Evolutionary conservation across 2,888 invertebrate genomes (phyloP).

Genomic region (Rotaria macrura): DNA sequence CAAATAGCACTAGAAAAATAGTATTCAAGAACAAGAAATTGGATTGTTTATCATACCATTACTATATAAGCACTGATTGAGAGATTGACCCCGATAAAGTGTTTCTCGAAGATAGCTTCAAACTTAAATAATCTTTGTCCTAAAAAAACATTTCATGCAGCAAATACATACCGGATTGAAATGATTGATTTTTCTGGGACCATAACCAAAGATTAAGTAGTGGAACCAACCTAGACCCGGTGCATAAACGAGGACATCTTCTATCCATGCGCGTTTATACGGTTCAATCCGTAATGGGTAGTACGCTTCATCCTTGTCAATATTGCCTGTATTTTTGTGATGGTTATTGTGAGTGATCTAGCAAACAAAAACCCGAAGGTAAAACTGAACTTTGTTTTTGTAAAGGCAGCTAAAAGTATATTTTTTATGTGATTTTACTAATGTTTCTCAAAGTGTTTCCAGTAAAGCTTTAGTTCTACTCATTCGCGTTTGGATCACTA

Average conservation of each 20-base stretch:
- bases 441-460: no score
- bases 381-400: no score
- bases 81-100: slow-evolving; percentile 23
- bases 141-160: neutral
- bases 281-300: slow-evolving; percentile 39
- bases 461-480: no score
- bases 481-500: no score
- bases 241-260: slow-evolving; percentile 36
- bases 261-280: slow-evolving; percentile 28
- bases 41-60: neutral
- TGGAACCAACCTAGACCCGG: slow-evolving; percentile 41
- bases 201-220: slow-evolving; percentile 43
- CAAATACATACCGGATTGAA: slow-evolving; percentile 36
- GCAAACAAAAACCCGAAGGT: neutral
- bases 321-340: slow-evolving; percentile 44
- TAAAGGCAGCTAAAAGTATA: no score
- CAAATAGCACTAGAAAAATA: neutral
- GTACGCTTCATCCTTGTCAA: slow-evolving; percentile 46
- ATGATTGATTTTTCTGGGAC: slow-evolving; percentile 39
- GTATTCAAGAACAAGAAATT: neutral
- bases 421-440: no score
- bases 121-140: slow-evolving; percentile 20
- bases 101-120: slow-evolving; percentile 38
- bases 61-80: slow-evolving; percentile 37
- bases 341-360: slow-evolving; percentile 40